Conservation (phyloP, 35 echinoderm and acorn worm species). For the Chiridota heheva region DNA sequence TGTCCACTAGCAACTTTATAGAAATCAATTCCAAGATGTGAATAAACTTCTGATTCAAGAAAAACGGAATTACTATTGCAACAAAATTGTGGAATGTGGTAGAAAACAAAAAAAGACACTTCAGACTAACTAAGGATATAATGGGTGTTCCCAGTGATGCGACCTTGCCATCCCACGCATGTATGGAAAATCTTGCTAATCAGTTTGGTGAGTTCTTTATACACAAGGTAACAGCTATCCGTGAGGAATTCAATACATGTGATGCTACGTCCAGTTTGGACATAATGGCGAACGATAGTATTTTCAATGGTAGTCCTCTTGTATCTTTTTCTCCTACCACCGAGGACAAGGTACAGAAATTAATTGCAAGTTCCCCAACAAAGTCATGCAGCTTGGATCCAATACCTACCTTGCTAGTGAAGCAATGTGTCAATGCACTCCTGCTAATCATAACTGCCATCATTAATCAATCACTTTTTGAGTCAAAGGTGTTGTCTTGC, state of each 20-base stretch:
- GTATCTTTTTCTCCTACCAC: not conserved
- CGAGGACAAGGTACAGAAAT: conserved; percentile 14
- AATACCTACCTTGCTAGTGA: conserved; percentile 41
- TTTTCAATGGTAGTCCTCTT: not conserved
- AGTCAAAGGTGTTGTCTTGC: not conserved
- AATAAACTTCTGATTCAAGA: conserved; percentile 19
- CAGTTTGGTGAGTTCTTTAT: conserved; percentile 33
- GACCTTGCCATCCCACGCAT: not conserved
- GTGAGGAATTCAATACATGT: not conserved
- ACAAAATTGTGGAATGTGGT: conserved; percentile 1
- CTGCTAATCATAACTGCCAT: conserved; percentile 35
- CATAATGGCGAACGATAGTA: conserved; percentile 9
- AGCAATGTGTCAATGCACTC: conserved; percentile 16
- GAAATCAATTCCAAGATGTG: not conserved
- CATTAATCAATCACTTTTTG: conserved; percentile 10
- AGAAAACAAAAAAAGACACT: conserved; percentile 4
- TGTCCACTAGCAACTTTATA: conserved; percentile 21
- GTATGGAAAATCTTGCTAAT: not conserved
- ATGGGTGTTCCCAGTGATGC: not conserved
- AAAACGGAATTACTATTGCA: conserved; percentile 28
- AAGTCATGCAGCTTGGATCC: conserved; percentile 16
- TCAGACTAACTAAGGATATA: conserved; percentile 4
- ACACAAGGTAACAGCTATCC: not conserved
- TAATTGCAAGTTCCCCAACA: conserved; percentile 7
- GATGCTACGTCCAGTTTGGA: not conserved